Conservation (phyloP, 2,113 vertebrate genomes). For the Microcebus jonahi region DNA sequence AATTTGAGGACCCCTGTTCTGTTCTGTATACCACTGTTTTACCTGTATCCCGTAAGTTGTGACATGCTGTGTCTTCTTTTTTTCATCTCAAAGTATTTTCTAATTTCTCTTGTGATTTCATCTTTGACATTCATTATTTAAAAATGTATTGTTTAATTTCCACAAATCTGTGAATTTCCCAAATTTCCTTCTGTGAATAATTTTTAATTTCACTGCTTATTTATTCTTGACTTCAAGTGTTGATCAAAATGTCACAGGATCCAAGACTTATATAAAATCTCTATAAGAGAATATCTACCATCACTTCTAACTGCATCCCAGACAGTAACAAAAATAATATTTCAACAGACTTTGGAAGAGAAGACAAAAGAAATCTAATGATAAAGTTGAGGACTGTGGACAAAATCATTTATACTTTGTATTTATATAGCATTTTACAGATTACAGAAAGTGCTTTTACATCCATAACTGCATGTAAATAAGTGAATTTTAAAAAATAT, state of each 20-base stretch:
- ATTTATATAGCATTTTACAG: conserved; percentile 30
- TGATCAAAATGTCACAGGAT: neutral
- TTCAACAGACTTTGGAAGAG: conserved; percentile 30
- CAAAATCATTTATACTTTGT: conserved; percentile 48
- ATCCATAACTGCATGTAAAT: conserved; percentile 17
- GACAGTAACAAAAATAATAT: conserved; percentile 7
- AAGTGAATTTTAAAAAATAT: neutral
- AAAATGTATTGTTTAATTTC: neutral
- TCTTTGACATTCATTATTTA: neutral
- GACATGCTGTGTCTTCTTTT: neutral
- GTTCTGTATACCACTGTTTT: conserved; percentile 13
- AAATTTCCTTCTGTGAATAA: conserved; percentile 20
- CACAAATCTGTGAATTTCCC: neutral
- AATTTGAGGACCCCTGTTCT: neutral
- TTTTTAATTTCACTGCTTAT: conserved; percentile 18
- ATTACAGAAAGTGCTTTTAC: conserved; percentile 40
- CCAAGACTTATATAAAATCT: conserved; percentile 14
- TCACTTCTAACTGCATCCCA: conserved; percentile 4
- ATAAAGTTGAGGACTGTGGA: neutral
- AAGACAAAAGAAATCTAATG: neutral
- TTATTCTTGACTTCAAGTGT: conserved; percentile 38
- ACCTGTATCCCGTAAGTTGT: neutral
- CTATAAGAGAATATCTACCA: neutral
- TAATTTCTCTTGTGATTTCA: conserved; percentile 31
- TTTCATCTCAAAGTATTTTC: conserved; percentile 27